These are phyloP conservation scores for Drosophila suboccidentalis DNA, from an alignment of 2,888 invertebrate genomes.

Conservation along the genomic window DNA sequence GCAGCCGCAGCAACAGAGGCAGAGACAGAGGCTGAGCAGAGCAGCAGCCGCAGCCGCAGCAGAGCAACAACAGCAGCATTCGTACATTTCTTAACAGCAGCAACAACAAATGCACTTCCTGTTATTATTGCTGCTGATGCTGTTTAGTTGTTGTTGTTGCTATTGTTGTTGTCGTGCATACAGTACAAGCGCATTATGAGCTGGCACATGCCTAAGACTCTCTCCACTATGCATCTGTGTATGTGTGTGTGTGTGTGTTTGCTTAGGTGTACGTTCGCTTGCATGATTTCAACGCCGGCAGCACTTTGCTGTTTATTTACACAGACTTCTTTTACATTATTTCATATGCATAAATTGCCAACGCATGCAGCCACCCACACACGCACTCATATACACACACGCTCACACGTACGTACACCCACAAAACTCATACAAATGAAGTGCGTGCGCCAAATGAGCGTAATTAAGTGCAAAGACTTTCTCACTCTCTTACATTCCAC, in stretches of 20 bases:
- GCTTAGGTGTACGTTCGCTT: slow-evolving; percentile 71
- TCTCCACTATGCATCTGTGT: slow-evolving; percentile 4
- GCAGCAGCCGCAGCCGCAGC: slow-evolving; percentile 30
- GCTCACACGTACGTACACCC: slow-evolving; percentile 14
- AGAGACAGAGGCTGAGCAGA: slow-evolving; percentile 22
- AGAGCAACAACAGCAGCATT: slow-evolving; percentile 28
- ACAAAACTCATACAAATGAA: slow-evolving; percentile 40
- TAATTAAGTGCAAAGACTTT: slow-evolving; percentile 59
- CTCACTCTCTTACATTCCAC: slow-evolving; percentile 20
- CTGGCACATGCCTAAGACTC: slow-evolving; percentile 25
- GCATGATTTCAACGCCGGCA: slow-evolving; percentile 77
- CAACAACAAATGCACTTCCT: slow-evolving; percentile 77
- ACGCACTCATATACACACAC: slow-evolving; percentile 13
- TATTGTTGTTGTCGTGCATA: slow-evolving; percentile 40
- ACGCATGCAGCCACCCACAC: slow-evolving; percentile 44
- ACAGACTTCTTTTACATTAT: slow-evolving; percentile 75
- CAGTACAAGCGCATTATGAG: slow-evolving; percentile 63
- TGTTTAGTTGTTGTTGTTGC: slow-evolving; percentile 31
- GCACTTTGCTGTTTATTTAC: slow-evolving; percentile 80
- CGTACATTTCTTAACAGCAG: slow-evolving; percentile 72
- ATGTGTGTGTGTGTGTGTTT: slow-evolving; percentile 50
- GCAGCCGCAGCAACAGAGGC: slow-evolving; percentile 28
- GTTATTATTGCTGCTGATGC: slow-evolving; percentile 67
- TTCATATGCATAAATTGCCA: slow-evolving; percentile 75
- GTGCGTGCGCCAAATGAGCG: slow-evolving; percentile 62